These are phyloP conservation scores for Palythoa caribaeorum DNA, from an alignment of 92 coral and sea anemone genomes.

Conservation along the genomic window DNA sequence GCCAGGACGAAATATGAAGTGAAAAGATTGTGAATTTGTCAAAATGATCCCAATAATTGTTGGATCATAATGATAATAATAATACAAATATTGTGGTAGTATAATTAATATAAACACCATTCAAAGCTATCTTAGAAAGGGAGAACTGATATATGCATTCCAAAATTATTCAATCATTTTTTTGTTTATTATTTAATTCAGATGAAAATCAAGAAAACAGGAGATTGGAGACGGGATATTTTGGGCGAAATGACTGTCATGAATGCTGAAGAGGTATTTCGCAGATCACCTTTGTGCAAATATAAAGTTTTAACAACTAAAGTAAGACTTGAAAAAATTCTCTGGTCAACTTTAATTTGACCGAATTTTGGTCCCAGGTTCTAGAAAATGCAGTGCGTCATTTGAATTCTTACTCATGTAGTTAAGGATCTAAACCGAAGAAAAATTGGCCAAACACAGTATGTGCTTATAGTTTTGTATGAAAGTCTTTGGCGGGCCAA, in stretches of 20 bases:
- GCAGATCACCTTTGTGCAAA: not conserved
- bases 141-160: not conserved
- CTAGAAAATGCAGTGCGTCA: not conserved
- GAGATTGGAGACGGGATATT: constrained; percentile 90
- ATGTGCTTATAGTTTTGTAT: too few relatives aligned
- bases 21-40: too few relatives aligned
- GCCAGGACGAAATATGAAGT: too few relatives aligned
- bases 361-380: not conserved
- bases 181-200: not conserved
- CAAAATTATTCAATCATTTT: not conserved
- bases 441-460: not conserved
- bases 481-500: too few relatives aligned
- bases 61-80: too few relatives aligned
- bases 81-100: too few relatives aligned
- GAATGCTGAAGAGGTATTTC: constrained; percentile 87
- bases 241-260: constrained; percentile 91
- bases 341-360: not conserved
- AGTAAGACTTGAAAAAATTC: not conserved
- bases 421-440: not conserved
- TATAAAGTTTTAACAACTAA: not conserved
- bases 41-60: too few relatives aligned
- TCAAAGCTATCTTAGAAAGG: not conserved
- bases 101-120: too few relatives aligned
- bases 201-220: constrained; percentile 83
- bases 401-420: too few relatives aligned